phyloP scores from a whole-genome alignment of 1,140 invertebrate species.

The Drosophila prosaltans region DNA sequence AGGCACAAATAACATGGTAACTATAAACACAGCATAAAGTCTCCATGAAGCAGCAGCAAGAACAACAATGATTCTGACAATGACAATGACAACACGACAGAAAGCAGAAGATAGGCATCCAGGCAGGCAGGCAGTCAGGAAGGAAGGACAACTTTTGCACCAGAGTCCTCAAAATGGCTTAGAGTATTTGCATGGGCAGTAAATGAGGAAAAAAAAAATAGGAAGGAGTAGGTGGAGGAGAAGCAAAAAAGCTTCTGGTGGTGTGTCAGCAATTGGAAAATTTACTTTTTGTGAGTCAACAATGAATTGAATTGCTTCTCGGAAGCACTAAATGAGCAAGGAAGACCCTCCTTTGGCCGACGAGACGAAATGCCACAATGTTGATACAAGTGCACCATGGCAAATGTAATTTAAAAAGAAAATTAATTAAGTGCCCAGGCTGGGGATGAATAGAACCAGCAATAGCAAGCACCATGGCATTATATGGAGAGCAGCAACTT shows the following conservation, averaged over 20 bases:
- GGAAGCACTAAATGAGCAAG: conserved; percentile 54
- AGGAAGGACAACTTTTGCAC: conserved; percentile 31
- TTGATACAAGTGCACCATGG: conserved; percentile 61
- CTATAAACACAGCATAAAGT: conserved; percentile 56
- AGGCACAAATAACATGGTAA: conserved; percentile 50
- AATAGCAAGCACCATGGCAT: conserved; percentile 6
- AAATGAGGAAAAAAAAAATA: conserved; percentile 30
- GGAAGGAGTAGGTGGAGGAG: conserved; percentile 9
- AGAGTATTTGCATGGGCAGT: conserved; percentile 37
- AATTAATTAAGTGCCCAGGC: conserved; percentile 69
- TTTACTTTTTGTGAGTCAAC: conserved; percentile 66
- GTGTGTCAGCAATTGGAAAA: conserved; percentile 30
- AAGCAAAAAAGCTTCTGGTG: conserved; percentile 13
- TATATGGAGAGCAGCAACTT: conserved; percentile 13
- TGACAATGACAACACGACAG: conserved; percentile 26
- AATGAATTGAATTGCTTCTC: conserved; percentile 66
- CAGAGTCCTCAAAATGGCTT: conserved; percentile 34
- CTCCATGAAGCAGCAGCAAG: conserved; percentile 21
- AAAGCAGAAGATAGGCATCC: neutral
- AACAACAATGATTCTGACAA: conserved; percentile 23
- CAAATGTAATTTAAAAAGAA: conserved; percentile 66
- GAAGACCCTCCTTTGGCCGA: neutral
- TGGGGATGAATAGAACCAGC: conserved; percentile 7
- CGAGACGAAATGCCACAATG: conserved; percentile 37
- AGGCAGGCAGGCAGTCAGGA: neutral